Base-by-base conservation (phyloP, 2,797 vertebrate species). In the Ceryle rudis region DNA sequence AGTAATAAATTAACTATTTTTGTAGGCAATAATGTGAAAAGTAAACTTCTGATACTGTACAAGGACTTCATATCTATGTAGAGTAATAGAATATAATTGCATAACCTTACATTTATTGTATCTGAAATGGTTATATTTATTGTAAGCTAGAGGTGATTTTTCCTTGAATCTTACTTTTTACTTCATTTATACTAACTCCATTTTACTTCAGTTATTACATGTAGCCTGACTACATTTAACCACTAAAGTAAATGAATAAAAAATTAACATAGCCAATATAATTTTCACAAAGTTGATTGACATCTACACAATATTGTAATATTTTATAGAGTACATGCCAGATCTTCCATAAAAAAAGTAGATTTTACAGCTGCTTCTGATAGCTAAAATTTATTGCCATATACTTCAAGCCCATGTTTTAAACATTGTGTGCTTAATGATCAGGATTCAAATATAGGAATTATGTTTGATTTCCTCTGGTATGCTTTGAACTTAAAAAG, bases 401-500 rank as follows among this genome's bases (percentile, higher is more conserved):
- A 35, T 70, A 94, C 52, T 91, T 83, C 66, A 77, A 92, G 58
- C 52, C 66, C 42, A 69, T 93, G 66, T 95, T 95, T 95, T 85
- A 95, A 92, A 72, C 46, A 70, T 55, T 86, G 84, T 90, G 73
- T 79, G 70, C 84, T 94, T 96, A 97, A 97, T 86, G 46, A 94
- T 72, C 42, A 86, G 72, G 41, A 93, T 70, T 95, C 78, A 66
- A 77, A 94, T 91, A 74, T 67, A 87, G 42, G 88, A 95, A 95
- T 95, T 95, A 79, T 88, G 81, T 95, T 96, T 96, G 66, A 94
- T 89, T 96, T 95, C 61, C 62, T 81, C 57, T 94, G 77, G 73
- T 91, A 90, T 95, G 91, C 92, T 97, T 96, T 96, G 93, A 96
- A 94, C 80, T 95, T 96, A 81, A 95, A 96, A 96, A 89, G 93